These are phyloP conservation scores for Eutolmus rufibarbis DNA, from an alignment of 2,888 invertebrate genomes.

Conservation along the genomic window DNA sequence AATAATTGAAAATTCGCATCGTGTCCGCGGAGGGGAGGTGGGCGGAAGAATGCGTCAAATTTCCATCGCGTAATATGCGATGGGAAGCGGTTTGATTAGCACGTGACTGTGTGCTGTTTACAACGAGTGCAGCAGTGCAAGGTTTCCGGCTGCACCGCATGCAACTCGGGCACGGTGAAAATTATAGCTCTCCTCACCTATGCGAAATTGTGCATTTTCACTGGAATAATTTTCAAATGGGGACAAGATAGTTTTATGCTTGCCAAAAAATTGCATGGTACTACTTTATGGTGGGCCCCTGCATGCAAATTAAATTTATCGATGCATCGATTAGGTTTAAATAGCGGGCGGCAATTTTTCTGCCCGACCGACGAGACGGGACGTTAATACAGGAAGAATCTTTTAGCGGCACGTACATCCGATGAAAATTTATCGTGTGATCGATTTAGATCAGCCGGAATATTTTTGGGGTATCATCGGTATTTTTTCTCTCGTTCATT, in stretches of 20 bases:
- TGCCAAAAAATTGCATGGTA: conserved; percentile 25
- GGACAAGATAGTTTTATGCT: background rate
- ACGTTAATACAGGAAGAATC: background rate
- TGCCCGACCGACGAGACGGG: background rate
- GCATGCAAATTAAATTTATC: conserved; percentile 27
- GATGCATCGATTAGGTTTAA: conserved; percentile 14
- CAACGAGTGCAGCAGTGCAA: background rate
- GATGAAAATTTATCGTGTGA: background rate
- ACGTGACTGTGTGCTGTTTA: background rate
- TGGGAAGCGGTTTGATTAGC: background rate
- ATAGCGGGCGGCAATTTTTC: background rate
- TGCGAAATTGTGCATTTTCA: background rate
- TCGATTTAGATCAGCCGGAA: background rate
- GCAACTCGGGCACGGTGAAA: background rate
- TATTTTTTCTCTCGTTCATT: background rate
- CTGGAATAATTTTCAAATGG: conserved; percentile 8
- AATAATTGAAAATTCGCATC: background rate
- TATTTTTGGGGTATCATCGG: background rate
- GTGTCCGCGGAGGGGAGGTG: background rate
- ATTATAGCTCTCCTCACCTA: background rate
- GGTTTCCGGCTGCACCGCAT: background rate
- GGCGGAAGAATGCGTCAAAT: background rate
- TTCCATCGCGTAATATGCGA: background rate
- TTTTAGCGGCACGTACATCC: background rate
- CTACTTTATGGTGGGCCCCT: background rate